A percentile compares a stretch with the other conserved stretches of the same genome.
Evolutionary conservation across 1,140 invertebrate genomes (phyloP).

Genomic region (Zophobas atratus): DNA sequence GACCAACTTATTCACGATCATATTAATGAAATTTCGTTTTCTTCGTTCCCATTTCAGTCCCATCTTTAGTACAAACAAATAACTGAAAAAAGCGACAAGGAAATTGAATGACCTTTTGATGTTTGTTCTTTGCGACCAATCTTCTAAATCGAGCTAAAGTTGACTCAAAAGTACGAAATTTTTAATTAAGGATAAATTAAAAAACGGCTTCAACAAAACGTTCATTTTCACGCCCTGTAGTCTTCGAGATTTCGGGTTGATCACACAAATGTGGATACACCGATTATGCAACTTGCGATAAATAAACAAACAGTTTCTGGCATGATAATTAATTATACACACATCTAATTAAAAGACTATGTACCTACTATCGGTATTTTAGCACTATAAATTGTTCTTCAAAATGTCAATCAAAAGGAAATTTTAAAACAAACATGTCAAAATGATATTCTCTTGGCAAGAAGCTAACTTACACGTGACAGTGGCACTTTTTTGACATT

Average conservation of each 20-base stretch:
- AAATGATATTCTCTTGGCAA: too few relatives aligned
- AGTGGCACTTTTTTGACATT: too few relatives aligned
- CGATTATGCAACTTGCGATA: too few relatives aligned
- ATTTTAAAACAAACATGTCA: too few relatives aligned
- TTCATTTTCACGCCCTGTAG: neutral
- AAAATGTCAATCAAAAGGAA: too few relatives aligned
- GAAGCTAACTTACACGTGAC: too few relatives aligned
- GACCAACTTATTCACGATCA: slow-evolving; percentile 6
- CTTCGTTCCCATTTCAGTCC: slow-evolving; percentile 3
- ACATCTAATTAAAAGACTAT: too few relatives aligned
- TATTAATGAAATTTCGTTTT: slow-evolving; percentile 7
- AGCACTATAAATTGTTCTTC: too few relatives aligned
- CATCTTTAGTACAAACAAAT: slow-evolving; percentile 11
- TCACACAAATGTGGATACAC: too few relatives aligned
- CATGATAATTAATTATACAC: too few relatives aligned
- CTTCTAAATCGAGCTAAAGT: neutral
- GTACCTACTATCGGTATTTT: too few relatives aligned
- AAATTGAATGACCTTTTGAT: neutral
- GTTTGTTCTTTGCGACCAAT: neutral
- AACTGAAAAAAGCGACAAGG: neutral
- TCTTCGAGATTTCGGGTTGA: neutral
- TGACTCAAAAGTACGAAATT: neutral
- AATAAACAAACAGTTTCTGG: too few relatives aligned
- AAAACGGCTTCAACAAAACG: neutral
- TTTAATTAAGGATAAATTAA: slow-evolving; percentile 11